Evolutionary conservation across 1,140 invertebrate genomes (phyloP), one percentile per base, ranked within the genome.

Genomic region (Hycleus phaleratus): DNA sequence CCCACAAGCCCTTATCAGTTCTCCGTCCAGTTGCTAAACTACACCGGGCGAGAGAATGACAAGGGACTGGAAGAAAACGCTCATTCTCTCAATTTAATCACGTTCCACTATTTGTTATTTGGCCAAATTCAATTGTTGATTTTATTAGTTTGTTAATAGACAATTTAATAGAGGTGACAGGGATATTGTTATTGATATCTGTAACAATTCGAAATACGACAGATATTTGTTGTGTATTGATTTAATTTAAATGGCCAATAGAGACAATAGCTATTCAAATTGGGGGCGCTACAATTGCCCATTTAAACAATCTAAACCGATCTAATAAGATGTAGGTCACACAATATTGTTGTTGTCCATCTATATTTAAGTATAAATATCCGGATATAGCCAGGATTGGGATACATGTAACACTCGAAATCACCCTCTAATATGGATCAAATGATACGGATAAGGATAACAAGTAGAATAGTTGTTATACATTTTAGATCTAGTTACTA

Each of bases 1-100:
- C 72, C 70, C 81, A 82, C 79, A 79, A 82, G 82, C 82, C 82
- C 82, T 84, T 84, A 84, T 84, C 82, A 84, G 82, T 84, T 84
- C 82, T 84, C 82, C 82, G 82, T 84, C 82, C 82, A 84, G 82
- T 84, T 68, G 81, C 78, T 66, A 66, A 73, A 72, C 73, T 74
- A 82, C 81, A 84, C 82, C 79, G 81, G 82, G 80, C 82, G 78
- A 71, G 79, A 82, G 82, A 84, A 84, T 84, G 82, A 84, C 82
- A 84, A 84, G 82, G 82, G 82, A 65, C 68, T 71, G 72, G 62
- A 67, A 72, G 70, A 74, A 73, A 74, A 67, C 71, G 66, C 42
- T 58, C 44, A 42, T 48, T 38, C 5, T 9, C 26, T 7, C 12
- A 7, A 24, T 11, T 39, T 52, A 38, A 40, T 38, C 3, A 45